Evolutionary conservation across 2,888 invertebrate genomes (phyloP), one percentile per base, ranked within the genome.

Genomic region (Nomada ruficornis): DNA sequence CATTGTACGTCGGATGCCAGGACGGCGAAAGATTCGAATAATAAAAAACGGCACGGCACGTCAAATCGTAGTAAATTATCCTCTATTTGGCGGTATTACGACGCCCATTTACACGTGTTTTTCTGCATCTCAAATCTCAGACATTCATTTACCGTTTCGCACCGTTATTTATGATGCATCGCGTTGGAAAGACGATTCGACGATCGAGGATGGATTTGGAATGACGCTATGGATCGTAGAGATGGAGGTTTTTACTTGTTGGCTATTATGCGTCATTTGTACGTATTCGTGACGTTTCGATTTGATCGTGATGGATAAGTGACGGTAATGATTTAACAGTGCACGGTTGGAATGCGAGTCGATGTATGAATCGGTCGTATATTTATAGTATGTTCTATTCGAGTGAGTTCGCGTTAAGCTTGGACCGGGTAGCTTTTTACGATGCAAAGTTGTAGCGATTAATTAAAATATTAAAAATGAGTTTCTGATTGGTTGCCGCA

Each of bases 31-130:
- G 65, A 85, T 68, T 77, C 67, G 26, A 67, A 36, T 72, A 74
- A 75, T 74, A 50, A 83, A 65, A 47, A 20, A 13, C 69, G 36
- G 59, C 77, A 59, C 63, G 57, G 70, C 71, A 52, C 60, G 77
- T 79, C 82, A 72, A 69, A 57, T 63, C 44, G 60, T 64, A 29
- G 74, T 86, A 85, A 85, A 87, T 85, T 87, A 83, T 83, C 67
- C 70, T 23, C 36, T 65, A 36, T 68, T 82, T 65, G 82, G 63
- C 75, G 67, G 77, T 79, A 78, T 78, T 77, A 67, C 55, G 26
- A 73, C 75, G 69, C 59, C 52, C 52, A 67, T 62, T 52, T 62
- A 42, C 62, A 18, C 71, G 42, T 44, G 29, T 26, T 44, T 44
- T 44, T 55, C 59, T 23, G n/a, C 44, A 50, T 9, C 42, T 13